phyloP scores from a whole-genome alignment of 2,888 invertebrate genomes.

The Plagodis dolabraria region DNA sequence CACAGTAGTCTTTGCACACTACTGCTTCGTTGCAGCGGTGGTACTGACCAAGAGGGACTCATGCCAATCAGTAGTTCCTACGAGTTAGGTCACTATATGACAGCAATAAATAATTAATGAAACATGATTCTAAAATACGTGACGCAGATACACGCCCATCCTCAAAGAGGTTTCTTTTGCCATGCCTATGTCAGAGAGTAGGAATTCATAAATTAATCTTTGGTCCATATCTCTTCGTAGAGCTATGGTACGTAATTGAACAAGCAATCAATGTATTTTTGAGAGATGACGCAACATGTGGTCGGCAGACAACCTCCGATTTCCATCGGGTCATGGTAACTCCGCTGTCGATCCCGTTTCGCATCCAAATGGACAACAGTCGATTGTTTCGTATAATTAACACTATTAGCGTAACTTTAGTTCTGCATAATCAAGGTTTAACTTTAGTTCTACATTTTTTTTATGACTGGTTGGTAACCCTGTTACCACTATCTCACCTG shows the following conservation, averaged over 20 bases:
- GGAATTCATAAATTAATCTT: slow-evolving; percentile 12
- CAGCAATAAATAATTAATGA: no score
- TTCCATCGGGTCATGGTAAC: slow-evolving; percentile 46
- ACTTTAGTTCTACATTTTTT: no score
- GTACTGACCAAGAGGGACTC: no score
- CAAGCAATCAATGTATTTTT: slow-evolving; percentile 49
- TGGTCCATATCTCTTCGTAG: slow-evolving; percentile 20
- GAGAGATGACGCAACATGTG: slow-evolving; percentile 53
- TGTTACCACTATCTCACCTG: no score
- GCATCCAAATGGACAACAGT: slow-evolving; percentile 41
- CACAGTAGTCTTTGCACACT: no score
- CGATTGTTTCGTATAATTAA: slow-evolving; percentile 29
- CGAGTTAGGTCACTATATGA: no score
- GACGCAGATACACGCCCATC: background rate
- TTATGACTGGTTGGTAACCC: no score
- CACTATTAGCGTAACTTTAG: background rate
- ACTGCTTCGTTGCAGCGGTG: no score
- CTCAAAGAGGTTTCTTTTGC: slow-evolving; percentile 2
- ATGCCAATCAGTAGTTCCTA: no score
- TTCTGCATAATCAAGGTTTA: no score
- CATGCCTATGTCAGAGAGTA: background rate
- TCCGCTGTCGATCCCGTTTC: slow-evolving; percentile 38
- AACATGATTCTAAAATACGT: no score
- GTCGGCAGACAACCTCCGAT: slow-evolving; percentile 46
- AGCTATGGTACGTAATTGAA: slow-evolving; percentile 39